Percentiles rank a stretch among this genome's conserved stretches.
These are phyloP conservation scores for Rugalucina vietnamica DNA, from an alignment of 2,888 invertebrate species.

Conservation along the genomic window DNA sequence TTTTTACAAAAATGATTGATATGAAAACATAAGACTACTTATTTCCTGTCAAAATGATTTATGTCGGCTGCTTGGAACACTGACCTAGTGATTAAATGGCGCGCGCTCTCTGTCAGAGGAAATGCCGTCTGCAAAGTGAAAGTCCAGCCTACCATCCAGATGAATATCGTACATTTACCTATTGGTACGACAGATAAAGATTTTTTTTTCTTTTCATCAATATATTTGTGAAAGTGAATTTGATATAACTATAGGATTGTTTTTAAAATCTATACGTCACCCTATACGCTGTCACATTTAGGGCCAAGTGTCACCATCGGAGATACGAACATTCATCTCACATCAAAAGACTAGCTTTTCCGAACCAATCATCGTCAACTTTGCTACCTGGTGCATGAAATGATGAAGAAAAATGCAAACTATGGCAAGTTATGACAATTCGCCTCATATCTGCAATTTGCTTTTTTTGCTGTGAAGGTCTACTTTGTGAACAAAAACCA, in stretches of 20 bases:
- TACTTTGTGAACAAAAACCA: no score
- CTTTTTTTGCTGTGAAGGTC: no score
- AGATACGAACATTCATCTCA: not conserved
- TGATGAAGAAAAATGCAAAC: not conserved
- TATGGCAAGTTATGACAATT: no score
- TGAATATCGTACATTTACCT: no score
- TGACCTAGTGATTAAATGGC: slow-evolving; percentile 59
- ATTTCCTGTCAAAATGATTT: slow-evolving; percentile 49
- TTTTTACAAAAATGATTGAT: slow-evolving; percentile 55
- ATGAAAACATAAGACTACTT: slow-evolving; percentile 49
- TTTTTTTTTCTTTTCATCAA: no score
- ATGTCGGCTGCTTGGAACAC: slow-evolving; percentile 61
- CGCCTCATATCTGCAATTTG: no score
- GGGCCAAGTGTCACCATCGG: not conserved
- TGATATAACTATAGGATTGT: no score
- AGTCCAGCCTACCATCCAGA: no score
- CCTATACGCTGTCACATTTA: no score
- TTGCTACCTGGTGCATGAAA: not conserved
- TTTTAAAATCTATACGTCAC: no score
- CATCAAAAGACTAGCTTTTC: not conserved
- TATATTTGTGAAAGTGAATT: no score
- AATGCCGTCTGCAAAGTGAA: slow-evolving; percentile 59
- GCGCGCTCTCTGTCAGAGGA: slow-evolving; percentile 53
- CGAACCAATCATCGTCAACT: not conserved
- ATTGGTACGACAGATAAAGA: no score